Evolutionary conservation across 2,113 vertebrate genomes (phyloP).

Genomic region (Hepsetus odoe): DNA sequence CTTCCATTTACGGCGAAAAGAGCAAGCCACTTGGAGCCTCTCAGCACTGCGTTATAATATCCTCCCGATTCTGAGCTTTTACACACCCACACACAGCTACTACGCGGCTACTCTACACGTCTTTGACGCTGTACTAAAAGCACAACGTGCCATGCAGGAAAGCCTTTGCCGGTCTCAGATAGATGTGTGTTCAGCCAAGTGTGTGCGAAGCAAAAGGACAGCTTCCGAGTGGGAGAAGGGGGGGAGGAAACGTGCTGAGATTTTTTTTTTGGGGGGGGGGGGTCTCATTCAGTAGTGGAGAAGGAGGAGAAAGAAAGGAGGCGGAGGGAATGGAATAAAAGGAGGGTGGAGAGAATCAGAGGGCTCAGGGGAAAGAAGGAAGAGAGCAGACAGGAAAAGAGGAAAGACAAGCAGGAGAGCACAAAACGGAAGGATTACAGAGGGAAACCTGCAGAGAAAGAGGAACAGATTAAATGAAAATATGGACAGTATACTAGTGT

Average conservation of each 20-base stretch:
- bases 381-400: not conserved
- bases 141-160: constrained; percentile 2
- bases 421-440: not conserved
- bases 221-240: constrained; percentile 17
- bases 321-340: not conserved
- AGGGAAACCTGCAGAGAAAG: not conserved
- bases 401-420: not conserved
- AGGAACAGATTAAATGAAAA: not conserved
- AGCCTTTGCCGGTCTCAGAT: not conserved
- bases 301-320: constrained; percentile 4
- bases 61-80: not conserved
- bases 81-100: not conserved
- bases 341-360: constrained; percentile 7
- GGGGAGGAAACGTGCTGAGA: constrained; percentile 15
- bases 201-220: constrained; percentile 20
- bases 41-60: not conserved
- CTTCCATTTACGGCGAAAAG: constrained; percentile 52
- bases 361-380: constrained; percentile 13
- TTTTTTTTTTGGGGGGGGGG: not conserved
- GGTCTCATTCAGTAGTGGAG: constrained; percentile 36
- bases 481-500: too few relatives aligned
- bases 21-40: not conserved
- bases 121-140: constrained; percentile 2
- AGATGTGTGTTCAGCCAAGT: not conserved
- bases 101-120: not conserved